These are phyloP conservation scores for Leptinotarsa defecta DNA, from an alignment of 1,140 invertebrate genomes.

Conservation along the genomic window DNA sequence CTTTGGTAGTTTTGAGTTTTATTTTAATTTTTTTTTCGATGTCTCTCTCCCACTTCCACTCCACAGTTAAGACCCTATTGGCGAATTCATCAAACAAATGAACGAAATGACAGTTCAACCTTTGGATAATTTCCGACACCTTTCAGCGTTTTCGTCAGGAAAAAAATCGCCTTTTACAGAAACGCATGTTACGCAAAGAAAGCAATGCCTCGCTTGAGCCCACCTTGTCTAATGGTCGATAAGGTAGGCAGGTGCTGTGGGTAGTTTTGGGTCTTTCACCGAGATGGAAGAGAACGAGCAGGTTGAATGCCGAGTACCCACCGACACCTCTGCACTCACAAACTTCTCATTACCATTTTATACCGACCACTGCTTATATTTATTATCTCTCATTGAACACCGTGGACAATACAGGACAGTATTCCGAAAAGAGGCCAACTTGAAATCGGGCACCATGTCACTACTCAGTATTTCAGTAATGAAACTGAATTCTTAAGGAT, in stretches of 20 bases:
- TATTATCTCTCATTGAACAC: constrained; percentile 10
- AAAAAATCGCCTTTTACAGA: too few species aligned
- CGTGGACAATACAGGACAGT: neutral
- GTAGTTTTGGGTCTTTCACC: constrained; percentile 42
- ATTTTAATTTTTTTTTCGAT: too few species aligned
- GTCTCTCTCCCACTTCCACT: too few species aligned
- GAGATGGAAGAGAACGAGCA: constrained; percentile 36
- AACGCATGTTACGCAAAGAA: constrained; percentile 34
- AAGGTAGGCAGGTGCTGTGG: constrained; percentile 29
- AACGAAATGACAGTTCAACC: too few species aligned
- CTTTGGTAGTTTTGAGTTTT: too few species aligned
- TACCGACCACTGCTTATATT: constrained; percentile 1
- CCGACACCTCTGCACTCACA: constrained; percentile 40
- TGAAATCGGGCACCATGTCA: too few species aligned
- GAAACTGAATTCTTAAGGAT: too few species aligned
- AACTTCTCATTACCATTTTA: constrained; percentile 14
- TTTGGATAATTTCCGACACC: too few species aligned
- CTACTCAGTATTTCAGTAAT: too few species aligned
- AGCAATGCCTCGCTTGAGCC: constrained; percentile 31
- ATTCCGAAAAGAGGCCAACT: neutral
- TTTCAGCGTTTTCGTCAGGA: too few species aligned
- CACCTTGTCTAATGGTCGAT: constrained; percentile 2
- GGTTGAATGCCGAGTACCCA: constrained; percentile 38
- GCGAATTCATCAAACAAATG: too few species aligned
- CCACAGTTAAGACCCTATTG: too few species aligned